Base-by-base conservation (phyloP, 2,113 vertebrate genomes). In the Chaenocephalus aceratus region DNA sequence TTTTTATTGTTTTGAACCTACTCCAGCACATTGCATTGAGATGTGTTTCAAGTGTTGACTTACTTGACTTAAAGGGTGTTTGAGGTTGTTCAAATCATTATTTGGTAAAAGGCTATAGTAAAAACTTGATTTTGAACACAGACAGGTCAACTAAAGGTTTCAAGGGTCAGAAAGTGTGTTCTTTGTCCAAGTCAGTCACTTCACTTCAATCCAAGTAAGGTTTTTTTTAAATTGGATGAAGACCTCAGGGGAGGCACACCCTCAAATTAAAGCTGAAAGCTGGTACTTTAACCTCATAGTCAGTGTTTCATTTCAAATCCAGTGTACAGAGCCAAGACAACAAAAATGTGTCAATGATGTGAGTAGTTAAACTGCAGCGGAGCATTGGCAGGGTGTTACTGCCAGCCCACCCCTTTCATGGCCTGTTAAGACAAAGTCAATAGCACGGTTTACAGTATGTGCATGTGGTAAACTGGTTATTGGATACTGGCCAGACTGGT, bases 291-390 rank as follows among this genome's bases (percentile, higher is more conserved):
- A 52, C 75, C 44, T 66, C 46, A 45, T 15, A 72, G 69, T 63
- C 59, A 57, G 71, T 58, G 65, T 83, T 89, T 82, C 74, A 45
- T 59, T 72, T 79, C 34, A 61, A 26, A 68, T 54, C 58, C 62
- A n/a, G 57, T 13, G 9, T 12, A 1, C 18, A 12, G 23, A 71
- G 69, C 64, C 71, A 59, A 46, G 60, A 46, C 21, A n/a, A 52
- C 16, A 34, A n/a, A 53, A 36, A 52, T 4, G 48, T 56, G 64
- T 82, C 44, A 68, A 0, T 59, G 65, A 73, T 70, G 70, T 65
- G n/a, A 52, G 74, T 11, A 21, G 26, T 54, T 1, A 49, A 69
- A 64, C 14, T 74, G 18, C 66, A 30, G 60, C 30, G 21, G 45
- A 59, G 15, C 62, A 48, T 16, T 44, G 64, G 14, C 69, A 48